Percentiles rank a stretch among this genome's conserved stretches.
Conservation (phyloP, 1,140 invertebrate genomes). For the Neuroterus valhalla region DNA sequence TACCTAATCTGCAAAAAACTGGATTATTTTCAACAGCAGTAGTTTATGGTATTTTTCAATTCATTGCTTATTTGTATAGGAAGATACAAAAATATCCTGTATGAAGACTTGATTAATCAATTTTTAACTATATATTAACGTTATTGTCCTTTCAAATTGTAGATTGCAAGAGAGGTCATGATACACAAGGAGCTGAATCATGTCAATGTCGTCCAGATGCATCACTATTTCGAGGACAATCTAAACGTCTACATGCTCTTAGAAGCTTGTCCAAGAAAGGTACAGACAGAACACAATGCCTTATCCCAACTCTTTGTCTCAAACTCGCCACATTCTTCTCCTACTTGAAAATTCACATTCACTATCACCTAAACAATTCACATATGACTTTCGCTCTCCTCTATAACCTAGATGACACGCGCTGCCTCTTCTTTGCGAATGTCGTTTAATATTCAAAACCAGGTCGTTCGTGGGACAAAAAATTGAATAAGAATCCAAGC, state of each 20-base stretch:
- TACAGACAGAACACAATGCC: conserved; percentile 58
- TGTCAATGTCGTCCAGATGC: conserved; percentile 82
- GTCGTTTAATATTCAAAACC: conserved; percentile 10
- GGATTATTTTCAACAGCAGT: no score
- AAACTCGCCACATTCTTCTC: conserved; percentile 13
- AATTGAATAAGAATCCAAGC: not conserved
- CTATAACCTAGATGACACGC: conserved; percentile 8
- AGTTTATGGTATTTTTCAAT: no score
- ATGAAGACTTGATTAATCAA: not conserved
- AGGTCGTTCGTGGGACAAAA: not conserved
- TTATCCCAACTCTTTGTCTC: not conserved
- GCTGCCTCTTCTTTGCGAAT: not conserved
- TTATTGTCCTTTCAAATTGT: conserved; percentile 17
- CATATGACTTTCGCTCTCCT: conserved; percentile 28
- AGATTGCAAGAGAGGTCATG: conserved; percentile 80
- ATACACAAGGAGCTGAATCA: conserved; percentile 82
- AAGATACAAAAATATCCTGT: no score
- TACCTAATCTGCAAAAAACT: no score
- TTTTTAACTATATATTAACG: not conserved
- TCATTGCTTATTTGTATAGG: no score
- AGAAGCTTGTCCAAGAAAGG: conserved; percentile 82
- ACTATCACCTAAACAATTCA: conserved; percentile 23
- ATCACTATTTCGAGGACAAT: conserved; percentile 83
- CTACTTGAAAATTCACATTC: conserved; percentile 19
- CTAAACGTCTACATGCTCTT: conserved; percentile 85